Evolutionary conservation across 2,888 invertebrate species (phyloP).

Genomic region (Dermolepida albohirtum): DNA sequence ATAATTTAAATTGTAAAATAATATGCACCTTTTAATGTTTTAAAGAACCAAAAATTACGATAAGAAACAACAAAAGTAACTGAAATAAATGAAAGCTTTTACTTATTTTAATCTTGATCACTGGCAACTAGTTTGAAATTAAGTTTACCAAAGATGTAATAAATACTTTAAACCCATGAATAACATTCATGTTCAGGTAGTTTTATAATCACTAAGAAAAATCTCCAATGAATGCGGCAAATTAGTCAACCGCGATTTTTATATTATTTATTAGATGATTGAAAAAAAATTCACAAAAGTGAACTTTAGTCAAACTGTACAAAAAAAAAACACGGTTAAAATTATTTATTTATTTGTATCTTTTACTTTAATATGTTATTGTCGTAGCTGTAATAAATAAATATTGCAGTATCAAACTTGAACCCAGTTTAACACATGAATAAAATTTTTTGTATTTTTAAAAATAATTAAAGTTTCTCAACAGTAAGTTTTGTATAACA

Average conservation of each 20-base stretch:
- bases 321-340: slow-evolving; percentile 47
- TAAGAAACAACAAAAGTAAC: too few relatives aligned
- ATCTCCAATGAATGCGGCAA: slow-evolving; percentile 39
- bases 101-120: too few relatives aligned
- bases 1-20: too few relatives aligned
- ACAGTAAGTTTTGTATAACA: too few relatives aligned
- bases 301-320: slow-evolving; percentile 46
- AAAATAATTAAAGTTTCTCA: too few relatives aligned
- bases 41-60: too few relatives aligned
- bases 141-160: slow-evolving; percentile 45
- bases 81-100: too few relatives aligned
- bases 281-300: slow-evolving; percentile 39
- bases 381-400: slow-evolving; percentile 4
- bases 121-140: slow-evolving; percentile 6
- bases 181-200: slow-evolving; percentile 18
- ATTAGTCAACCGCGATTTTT: slow-evolving; percentile 44
- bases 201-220: slow-evolving; percentile 23
- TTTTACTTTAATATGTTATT: slow-evolving; percentile 23
- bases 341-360: slow-evolving; percentile 51
- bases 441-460: too few relatives aligned
- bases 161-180: slow-evolving; percentile 17
- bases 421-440: too few relatives aligned
- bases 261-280: slow-evolving; percentile 37
- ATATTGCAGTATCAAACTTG: slow-evolving; percentile 6
- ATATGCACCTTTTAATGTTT: too few relatives aligned